These are phyloP conservation scores for Phaedon cochleariae DNA, from an alignment of 2,888 invertebrate species.

Conservation along the genomic window DNA sequence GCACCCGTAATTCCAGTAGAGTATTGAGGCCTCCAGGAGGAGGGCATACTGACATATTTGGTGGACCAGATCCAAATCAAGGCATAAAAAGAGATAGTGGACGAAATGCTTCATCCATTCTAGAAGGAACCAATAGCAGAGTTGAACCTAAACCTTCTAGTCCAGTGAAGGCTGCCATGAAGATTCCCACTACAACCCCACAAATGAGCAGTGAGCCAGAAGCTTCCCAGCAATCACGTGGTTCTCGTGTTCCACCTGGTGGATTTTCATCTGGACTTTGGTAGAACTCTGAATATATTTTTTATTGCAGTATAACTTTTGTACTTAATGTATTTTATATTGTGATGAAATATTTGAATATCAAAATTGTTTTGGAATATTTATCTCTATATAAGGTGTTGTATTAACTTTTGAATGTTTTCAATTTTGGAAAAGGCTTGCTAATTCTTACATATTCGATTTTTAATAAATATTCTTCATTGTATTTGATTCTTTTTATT, in stretches of 20 bases:
- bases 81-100: slow-evolving; percentile 39
- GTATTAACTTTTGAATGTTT: not conserved
- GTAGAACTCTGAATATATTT: not conserved
- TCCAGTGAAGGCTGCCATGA: slow-evolving; percentile 36
- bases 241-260: slow-evolving; percentile 49
- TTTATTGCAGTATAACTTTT: slow-evolving; percentile 5
- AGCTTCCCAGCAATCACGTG: slow-evolving; percentile 35
- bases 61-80: slow-evolving; percentile 32
- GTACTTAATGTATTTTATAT: slow-evolving; percentile 6
- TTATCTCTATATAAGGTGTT: not conserved
- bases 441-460: not conserved
- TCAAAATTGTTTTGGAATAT: not conserved
- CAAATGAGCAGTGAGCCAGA: slow-evolving; percentile 24
- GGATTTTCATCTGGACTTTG: slow-evolving; percentile 51
- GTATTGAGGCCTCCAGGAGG: slow-evolving; percentile 64
- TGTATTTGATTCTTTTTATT: too few relatives aligned
- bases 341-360: not conserved
- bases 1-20: slow-evolving; percentile 57
- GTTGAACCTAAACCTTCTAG: slow-evolving; percentile 16
- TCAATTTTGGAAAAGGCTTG: not conserved
- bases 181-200: slow-evolving; percentile 14
- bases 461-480: not conserved
- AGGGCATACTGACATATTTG: slow-evolving; percentile 62
- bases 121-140: slow-evolving; percentile 48
- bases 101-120: slow-evolving; percentile 53